Percentiles rank a stretch among this genome's conserved stretches.
These are phyloP conservation scores for Drosophila meridionalis DNA, from an alignment of 2,888 invertebrate genomes.

Conservation along the genomic window DNA sequence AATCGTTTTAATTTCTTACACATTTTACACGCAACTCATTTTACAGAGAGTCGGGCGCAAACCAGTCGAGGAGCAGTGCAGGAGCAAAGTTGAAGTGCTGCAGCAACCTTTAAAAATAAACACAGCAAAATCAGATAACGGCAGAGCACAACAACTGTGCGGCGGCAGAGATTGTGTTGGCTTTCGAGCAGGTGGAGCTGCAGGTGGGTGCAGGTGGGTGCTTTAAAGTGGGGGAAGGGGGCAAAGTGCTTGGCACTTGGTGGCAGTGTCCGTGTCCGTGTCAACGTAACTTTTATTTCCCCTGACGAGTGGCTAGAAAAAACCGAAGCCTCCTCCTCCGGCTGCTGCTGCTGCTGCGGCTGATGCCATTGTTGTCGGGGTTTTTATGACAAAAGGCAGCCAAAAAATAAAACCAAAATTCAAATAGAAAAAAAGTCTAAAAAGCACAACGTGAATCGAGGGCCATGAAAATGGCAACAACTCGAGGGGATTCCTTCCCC, in stretches of 20 bases:
- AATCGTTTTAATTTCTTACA: slow-evolving; percentile 72
- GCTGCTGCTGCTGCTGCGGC: slow-evolving; percentile 15
- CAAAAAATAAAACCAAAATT: slow-evolving; percentile 12
- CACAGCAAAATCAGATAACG: slow-evolving; percentile 48
- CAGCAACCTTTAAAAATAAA: slow-evolving; percentile 13
- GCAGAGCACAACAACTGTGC: slow-evolving; percentile 14
- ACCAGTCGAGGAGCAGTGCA: slow-evolving; percentile 19
- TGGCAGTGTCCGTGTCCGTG: slow-evolving; percentile 64
- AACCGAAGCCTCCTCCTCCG: slow-evolving; percentile 22
- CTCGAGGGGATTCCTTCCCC: slow-evolving; percentile 39
- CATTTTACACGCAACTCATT: slow-evolving; percentile 62
- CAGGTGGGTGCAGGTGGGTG: background rate
- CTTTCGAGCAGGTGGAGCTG: slow-evolving; percentile 8
- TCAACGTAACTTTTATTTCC: slow-evolving; percentile 79
- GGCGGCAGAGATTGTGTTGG: slow-evolving; percentile 44
- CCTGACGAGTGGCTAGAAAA: slow-evolving; percentile 58
- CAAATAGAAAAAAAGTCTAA: background rate
- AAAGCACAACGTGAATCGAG: slow-evolving; percentile 31
- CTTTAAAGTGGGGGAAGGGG: background rate
- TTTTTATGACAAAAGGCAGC: slow-evolving; percentile 63
- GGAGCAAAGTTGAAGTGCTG: slow-evolving; percentile 6
- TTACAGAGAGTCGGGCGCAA: slow-evolving; percentile 28
- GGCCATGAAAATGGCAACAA: slow-evolving; percentile 67
- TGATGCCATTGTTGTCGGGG: slow-evolving; percentile 61
- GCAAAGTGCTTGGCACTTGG: slow-evolving; percentile 70